Base-by-base conservation (phyloP, 2,888 invertebrate genomes). In the Mythimna impura region DNA sequence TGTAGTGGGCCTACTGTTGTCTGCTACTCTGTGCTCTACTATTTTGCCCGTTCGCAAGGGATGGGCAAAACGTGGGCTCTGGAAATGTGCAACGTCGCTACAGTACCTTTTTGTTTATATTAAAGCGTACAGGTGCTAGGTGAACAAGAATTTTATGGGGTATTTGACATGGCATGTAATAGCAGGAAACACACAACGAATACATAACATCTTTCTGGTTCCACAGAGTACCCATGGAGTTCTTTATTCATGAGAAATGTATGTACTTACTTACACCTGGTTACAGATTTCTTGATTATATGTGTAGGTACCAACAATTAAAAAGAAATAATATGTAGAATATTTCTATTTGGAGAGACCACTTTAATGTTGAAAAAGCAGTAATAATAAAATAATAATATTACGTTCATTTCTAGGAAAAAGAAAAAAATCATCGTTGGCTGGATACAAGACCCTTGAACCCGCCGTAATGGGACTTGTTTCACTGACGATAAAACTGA, bases 21-120 rank as follows among this genome's bases (percentile, higher is more conserved):
- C 25, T 20, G 17, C 10, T 78, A 25, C 25, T 40, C 34, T 75
- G 62, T 71, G 50, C 30, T 66, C 47, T 40, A 43, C 62, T 66
- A 61, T 71, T 69, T 55, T 10, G 12, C 58, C 30, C n/a, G 43
- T 47, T 69, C 50, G 52, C 54, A 73, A 81, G 73, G 62, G 36
- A 78, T 81, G 82, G 73, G 65, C 64, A 40, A 62, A 60, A 78
- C 80, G 71, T 78, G 80, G 74, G 66, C 7, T 47, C 22, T 34
- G 47, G 10, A 75, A 68, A 71, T 66, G 78, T 82, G 79, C 79
- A 82, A 78, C 71, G 71, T 82, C 52, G 82, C 62, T 63, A 58
- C 52, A 65, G n/a, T 50, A 43, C 22, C 22, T 62, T 78, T 64
- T 71, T 72, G 65, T 73, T 72, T 76, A 60, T 67, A 66, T 80